Base-by-base conservation (phyloP, 2,888 invertebrate species). In the Amiota minor region DNA sequence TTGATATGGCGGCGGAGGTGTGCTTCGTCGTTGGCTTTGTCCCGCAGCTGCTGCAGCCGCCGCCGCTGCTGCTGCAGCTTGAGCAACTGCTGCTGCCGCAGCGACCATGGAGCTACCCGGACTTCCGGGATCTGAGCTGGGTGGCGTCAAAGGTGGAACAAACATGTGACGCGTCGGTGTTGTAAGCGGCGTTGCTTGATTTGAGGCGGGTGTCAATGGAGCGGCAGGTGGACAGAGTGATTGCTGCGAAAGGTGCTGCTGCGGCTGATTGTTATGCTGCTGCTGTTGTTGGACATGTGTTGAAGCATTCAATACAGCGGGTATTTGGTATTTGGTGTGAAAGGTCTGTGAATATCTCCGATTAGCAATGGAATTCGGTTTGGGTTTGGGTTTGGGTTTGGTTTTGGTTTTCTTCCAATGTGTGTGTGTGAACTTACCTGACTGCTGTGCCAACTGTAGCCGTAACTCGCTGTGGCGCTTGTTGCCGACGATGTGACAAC, bases 91-190 rank as follows among this genome's bases (percentile, higher is more conserved):
- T 11, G 88, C 87, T 20, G 87, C 77, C 92, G 93, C 76, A 92
- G 93, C 92, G 74, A 92, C 93, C 90, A 93, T 91, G 75, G 93
- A 92, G 89, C 93, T 93, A 77, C 94, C 94, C 12, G 95, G 95
- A 82, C 95, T 95, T 77, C 96, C 96, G 75, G 96, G 96, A 88
- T 96, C 96, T 73, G 96, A 96, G 88, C 94, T 95, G 79, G 96
- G 96, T 59, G 96, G 96, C 79, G 96, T 96, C 84, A 96, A 90
- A 59, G 96, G 96, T 23, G 96, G 94, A 89, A 95, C 95, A 90
- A 96, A 96, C 91, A 95, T 93, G 79, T 93, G 90, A 87, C 93
- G 91, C 75, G 92, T 91, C 6, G 35, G 35, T 35, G 35, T 35
- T 64, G 64, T 47, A n/a, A 9, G 16, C 18, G 65, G 16, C 18